Evolutionary conservation across 2,113 vertebrate species (phyloP), one percentile per base, ranked within the genome.

Genomic region (Ciconia maguari): DNA sequence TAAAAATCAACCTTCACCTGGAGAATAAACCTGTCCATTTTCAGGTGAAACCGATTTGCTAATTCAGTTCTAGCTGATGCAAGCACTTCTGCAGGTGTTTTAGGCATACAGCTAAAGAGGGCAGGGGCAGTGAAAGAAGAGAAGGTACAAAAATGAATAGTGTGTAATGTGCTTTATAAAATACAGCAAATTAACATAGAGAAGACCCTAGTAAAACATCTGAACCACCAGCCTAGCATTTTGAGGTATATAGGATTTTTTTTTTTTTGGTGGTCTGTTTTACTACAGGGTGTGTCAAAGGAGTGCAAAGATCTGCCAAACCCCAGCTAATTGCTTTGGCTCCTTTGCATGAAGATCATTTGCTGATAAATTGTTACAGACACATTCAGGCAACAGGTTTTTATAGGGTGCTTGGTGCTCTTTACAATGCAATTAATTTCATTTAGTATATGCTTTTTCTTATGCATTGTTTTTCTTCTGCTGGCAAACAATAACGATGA

Each of bases 331-430:
- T 94, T 94, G 81, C 61, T 91, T 91, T 94, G 87, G 82, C 83
- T 97, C 65, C 70, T 89, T 94, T 91, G 49, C 57, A 32, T 61
- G 65, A 94, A 92, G 89, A 89, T 91, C 52, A 87, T 95, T 94
- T 83, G 54, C 81, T 91, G 94, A 95, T 96, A 91, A 93, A 90
- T 93, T 87, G 80, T 82, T 85, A 94, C 81, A 91, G 90, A 64
- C 66, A 51, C 58, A 77, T 87, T 89, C 51, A 89, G 87, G 84
- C 83, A 92, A 85, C 95, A 91, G 70, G 74, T 94, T 94, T 95
- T 96, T 92, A 79, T 93, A 89, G 87, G 72, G 57, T 91, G 81
- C 52, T 80, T 89, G 36, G 46, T 79, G 58, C 54, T 94, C 69
- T 91, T 95, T 72, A 76, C 89, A 95, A 94, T 65, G 70, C 78